A percentile compares a stretch with the other conserved stretches of the same genome.
Evolutionary conservation across 2,888 invertebrate genomes (phyloP).

Genomic region (Teleogryllus oceanicus): DNA sequence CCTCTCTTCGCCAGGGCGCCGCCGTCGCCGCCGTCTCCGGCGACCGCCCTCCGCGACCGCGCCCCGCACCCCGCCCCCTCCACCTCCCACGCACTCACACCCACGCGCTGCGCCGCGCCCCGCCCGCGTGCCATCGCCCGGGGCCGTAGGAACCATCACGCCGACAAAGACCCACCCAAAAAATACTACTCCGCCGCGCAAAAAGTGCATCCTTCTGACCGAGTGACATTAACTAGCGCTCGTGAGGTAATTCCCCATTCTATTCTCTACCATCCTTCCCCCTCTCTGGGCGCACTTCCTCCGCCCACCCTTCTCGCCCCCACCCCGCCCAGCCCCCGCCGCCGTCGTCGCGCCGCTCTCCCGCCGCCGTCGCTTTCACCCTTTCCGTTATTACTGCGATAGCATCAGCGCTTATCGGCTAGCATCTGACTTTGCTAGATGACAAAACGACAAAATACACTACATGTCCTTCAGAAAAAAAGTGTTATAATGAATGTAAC

Average conservation of each 20-base stretch:
- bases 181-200: background rate
- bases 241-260: background rate
- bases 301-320: background rate
- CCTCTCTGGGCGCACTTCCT: background rate
- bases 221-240: background rate
- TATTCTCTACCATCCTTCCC: slow-evolving; percentile 6
- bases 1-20: background rate
- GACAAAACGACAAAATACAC: slow-evolving; percentile 24
- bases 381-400: slow-evolving; percentile 25
- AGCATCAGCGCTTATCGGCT: slow-evolving; percentile 18
- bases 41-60: background rate
- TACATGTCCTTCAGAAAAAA: slow-evolving; percentile 26
- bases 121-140: no score
- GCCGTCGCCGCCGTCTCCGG: background rate
- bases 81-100: background rate
- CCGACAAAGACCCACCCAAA: no score
- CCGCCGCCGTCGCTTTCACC: slow-evolving; percentile 19
- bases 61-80: background rate
- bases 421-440: slow-evolving; percentile 7
- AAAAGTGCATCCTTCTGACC: background rate
- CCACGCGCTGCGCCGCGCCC: no score
- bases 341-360: slow-evolving; percentile 11
- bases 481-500: slow-evolving; percentile 20
- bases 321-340: background rate
- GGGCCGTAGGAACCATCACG: no score